These are phyloP conservation scores for Sebastes hopkinsi DNA, from an alignment of 2,797 vertebrate genomes.

Conservation along the genomic window DNA sequence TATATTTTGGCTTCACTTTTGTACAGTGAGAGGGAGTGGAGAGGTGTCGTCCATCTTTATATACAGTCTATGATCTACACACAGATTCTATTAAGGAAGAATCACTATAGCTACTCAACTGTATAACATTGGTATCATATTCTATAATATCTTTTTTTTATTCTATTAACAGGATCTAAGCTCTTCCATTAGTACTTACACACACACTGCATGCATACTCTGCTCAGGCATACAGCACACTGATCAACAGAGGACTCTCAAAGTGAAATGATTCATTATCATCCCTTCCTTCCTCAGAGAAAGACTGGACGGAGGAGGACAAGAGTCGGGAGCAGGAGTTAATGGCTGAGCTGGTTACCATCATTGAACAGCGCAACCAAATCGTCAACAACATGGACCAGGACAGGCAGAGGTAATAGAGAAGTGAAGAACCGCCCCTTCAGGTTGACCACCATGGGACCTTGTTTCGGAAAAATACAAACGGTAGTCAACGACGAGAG, in stretches of 20 bases:
- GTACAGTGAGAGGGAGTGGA: too few relatives aligned
- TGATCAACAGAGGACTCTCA: neutral
- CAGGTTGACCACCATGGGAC: too few relatives aligned
- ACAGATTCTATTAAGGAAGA: neutral
- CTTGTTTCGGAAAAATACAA: too few relatives aligned
- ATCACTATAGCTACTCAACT: too few relatives aligned
- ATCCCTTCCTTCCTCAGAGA: conserved; percentile 81
- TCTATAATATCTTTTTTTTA: neutral
- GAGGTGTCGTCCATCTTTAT: too few relatives aligned
- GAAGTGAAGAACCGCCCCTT: too few relatives aligned
- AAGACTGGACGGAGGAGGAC: conserved; percentile 96
- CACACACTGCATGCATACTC: neutral
- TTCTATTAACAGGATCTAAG: neutral
- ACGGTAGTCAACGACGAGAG: too few relatives aligned
- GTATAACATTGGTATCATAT: neutral
- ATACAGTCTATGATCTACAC: too few relatives aligned
- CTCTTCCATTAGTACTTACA: neutral
- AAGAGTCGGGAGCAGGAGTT: conserved; percentile 91
- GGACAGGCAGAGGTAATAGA: conserved; percentile 92
- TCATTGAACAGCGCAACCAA: conserved; percentile 96
- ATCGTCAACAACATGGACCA: conserved; percentile 97
- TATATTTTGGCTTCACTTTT: neutral
- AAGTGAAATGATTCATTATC: neutral
- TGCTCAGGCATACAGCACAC: neutral
- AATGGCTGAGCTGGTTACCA: conserved; percentile 94